Evolutionary conservation across 2,113 vertebrate genomes (phyloP).

Genomic region (Ranitomeya variabilis): DNA sequence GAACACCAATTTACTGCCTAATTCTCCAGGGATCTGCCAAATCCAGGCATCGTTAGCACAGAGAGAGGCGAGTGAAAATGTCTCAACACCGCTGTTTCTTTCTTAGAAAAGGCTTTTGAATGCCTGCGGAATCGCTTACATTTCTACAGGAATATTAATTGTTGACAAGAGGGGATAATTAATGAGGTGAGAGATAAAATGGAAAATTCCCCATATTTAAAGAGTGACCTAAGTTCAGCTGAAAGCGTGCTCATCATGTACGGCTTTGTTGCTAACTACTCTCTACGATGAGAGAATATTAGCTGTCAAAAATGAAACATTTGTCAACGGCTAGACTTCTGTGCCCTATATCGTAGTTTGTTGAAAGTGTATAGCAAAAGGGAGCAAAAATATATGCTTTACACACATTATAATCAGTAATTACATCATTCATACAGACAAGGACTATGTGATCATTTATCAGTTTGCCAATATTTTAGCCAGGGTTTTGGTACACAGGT

Average conservation of each 20-base stretch:
- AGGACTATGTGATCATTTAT: no score
- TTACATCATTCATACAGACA: neutral
- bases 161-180: neutral
- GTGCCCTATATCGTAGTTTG: neutral
- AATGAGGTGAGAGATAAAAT: constrained; percentile 5
- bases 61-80: neutral
- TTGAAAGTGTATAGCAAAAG: neutral
- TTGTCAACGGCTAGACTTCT: neutral
- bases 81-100: neutral
- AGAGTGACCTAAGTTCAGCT: neutral
- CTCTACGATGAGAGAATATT: neutral
- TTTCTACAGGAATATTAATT: constrained; percentile 26
- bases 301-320: neutral
- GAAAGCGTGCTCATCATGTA: neutral
- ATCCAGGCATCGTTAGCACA: constrained; percentile 27
- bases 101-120: neutral
- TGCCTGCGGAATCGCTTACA: neutral
- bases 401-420: neutral
- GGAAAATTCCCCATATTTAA: neutral
- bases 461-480: no score
- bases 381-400: neutral
- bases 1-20: constrained; percentile 29
- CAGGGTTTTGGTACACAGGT: no score
- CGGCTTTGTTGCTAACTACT: neutral
- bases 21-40: constrained; percentile 11